Percentiles rank a stretch among this genome's conserved stretches.
These are phyloP conservation scores for Poeciliopsis paucimaculata DNA, from an alignment of 2,797 vertebrate species.

Conservation along the genomic window DNA sequence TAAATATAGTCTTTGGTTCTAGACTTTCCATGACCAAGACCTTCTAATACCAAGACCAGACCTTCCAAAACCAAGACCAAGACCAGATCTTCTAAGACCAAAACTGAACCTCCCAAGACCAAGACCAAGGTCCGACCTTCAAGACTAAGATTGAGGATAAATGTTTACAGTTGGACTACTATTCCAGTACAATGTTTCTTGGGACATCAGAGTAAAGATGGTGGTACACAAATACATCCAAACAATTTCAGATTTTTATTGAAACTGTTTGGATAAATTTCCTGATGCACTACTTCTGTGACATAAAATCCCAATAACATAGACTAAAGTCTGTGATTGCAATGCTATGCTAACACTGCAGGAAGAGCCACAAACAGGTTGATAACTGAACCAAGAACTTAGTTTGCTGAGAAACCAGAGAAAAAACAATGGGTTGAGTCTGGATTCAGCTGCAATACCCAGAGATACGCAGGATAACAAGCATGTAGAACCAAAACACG, in stretches of 20 bases:
- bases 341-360: neutral
- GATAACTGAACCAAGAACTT: neutral
- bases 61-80: too few relatives aligned
- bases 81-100: too few relatives aligned
- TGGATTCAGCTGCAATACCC: neutral
- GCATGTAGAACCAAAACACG: neutral
- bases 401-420: neutral
- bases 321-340: neutral
- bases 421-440: neutral
- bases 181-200: neutral
- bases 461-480: neutral
- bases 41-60: too few relatives aligned
- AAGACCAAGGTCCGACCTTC: too few relatives aligned
- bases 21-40: too few relatives aligned
- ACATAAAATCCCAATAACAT: neutral
- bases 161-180: neutral
- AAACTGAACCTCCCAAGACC: too few relatives aligned
- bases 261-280: neutral
- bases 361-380: neutral
- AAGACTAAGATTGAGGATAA: neutral
- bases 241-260: too few relatives aligned
- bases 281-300: neutral
- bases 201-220: neutral
- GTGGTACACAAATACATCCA: too few relatives aligned
- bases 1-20: neutral